Base-by-base conservation (phyloP, 2,113 vertebrate species). In the Haemorhous mexicanus region DNA sequence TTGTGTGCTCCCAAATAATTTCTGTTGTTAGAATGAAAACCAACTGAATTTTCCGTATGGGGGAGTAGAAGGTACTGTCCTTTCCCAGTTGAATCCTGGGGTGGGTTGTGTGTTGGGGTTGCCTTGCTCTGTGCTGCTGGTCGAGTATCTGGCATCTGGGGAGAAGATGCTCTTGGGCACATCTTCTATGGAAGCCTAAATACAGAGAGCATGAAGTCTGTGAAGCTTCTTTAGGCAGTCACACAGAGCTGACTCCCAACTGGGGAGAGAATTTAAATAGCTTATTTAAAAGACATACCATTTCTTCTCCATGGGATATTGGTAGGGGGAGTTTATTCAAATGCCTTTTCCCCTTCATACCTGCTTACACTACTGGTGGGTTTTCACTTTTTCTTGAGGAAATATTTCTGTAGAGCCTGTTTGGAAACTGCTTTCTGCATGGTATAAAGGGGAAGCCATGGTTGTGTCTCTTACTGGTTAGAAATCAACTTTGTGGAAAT, bases 1-100 rank as follows among this genome's bases (percentile, higher is more conserved):
- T 56, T 88, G 10, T 62, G n/a, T 84, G 23, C 27, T 76, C 78
- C 55, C 50, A 93, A 91, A 73, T 83, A 90, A 59, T 88, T 94
- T 93, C 50, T 94, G 30, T 37, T 79, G 12, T 56, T 69, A 59
- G 23, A 33, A 82, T 73, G 67, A 86, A 93, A 91, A 62, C 41
- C 27, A 41, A 30, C 21, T 75, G 32, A 63, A 30, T 82, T 80
- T 84, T 67, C 6, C 2, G 22, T 43, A 3, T 70, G 32, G n/a
- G 53, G 44, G 55, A 10, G 33, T 56, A 39, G 75, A 52, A 86
- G 33, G 39, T 61, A 17, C 20, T 70, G 64, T 41, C 8, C 2
- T 27, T 88, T 90, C 33, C 39, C 44, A 39, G 7, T 64, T 68
- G 47, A 53, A 19, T 70, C n/a, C 23, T 46, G 49, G 23, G 8